phyloP scores from a whole-genome alignment of 1,140 invertebrate species.

The Lordiphosa collinella region DNA sequence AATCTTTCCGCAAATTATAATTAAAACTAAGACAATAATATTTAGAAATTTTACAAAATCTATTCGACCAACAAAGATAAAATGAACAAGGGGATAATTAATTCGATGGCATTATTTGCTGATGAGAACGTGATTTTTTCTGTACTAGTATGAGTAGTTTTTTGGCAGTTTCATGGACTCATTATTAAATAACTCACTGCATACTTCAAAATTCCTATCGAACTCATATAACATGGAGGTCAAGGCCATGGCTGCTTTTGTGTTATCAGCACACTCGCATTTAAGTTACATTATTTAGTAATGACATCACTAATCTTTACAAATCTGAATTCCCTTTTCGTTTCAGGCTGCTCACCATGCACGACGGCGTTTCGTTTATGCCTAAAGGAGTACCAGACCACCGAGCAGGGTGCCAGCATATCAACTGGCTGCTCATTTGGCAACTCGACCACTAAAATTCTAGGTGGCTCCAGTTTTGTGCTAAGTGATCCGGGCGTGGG shows the following conservation, averaged over 20 bases:
- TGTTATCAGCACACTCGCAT: constrained; percentile 33
- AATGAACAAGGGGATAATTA: no score
- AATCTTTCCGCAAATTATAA: no score
- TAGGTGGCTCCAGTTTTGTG: constrained; percentile 93
- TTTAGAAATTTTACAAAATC: no score
- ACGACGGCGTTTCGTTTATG: constrained; percentile 92
- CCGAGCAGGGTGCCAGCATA: constrained; percentile 80
- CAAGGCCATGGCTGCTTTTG: constrained; percentile 13
- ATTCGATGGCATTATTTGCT: no score
- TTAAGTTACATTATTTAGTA: no score
- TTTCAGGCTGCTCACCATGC: constrained; percentile 83
- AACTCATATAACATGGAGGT: constrained; percentile 17
- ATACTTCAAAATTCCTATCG: constrained; percentile 21
- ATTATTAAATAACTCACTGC: no score
- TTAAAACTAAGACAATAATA: no score
- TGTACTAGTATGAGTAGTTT: no score
- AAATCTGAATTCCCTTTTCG: constrained; percentile 9
- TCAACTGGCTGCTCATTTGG: constrained; percentile 92
- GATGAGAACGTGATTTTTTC: no score
- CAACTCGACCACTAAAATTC: constrained; percentile 89
- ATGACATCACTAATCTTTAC: constrained; percentile 19
- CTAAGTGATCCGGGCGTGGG: constrained; percentile 88
- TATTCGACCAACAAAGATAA: no score
- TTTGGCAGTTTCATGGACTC: no score
- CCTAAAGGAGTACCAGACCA: constrained; percentile 95